A percentile compares a stretch with the other conserved stretches of the same genome.
phyloP scores from a whole-genome alignment of 2,888 invertebrate species.

The Mythimna ferrago region DNA sequence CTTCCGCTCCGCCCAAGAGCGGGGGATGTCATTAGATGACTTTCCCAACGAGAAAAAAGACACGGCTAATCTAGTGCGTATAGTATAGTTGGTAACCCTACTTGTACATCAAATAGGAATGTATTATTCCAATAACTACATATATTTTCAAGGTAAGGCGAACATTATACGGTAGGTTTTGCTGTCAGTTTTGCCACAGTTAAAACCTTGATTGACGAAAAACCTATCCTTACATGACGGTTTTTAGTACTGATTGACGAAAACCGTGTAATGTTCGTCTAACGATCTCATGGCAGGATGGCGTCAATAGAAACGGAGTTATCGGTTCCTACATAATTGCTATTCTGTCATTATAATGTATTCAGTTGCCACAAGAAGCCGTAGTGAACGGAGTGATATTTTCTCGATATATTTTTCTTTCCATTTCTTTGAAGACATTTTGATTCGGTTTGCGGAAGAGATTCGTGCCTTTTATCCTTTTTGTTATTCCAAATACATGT shows the following conservation, averaged over 20 bases:
- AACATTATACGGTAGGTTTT: too few species aligned
- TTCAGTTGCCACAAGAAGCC: constrained; percentile 20
- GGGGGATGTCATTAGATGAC: too few species aligned
- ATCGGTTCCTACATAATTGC: constrained; percentile 11
- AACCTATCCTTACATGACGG: too few species aligned
- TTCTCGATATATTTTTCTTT: constrained; percentile 31
- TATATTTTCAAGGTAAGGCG: background rate
- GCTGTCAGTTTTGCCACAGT: too few species aligned
- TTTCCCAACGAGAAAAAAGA: too few species aligned
- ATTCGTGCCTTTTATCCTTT: constrained; percentile 45
- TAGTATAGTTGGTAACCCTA: too few species aligned
- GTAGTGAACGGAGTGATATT: constrained; percentile 39
- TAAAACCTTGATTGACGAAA: too few species aligned
- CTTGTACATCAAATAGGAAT: background rate
- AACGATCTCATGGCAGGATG: too few species aligned
- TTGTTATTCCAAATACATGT: constrained; percentile 50
- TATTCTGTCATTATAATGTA: constrained; percentile 25
- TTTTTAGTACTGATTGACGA: too few species aligned
- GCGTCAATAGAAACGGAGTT: constrained; percentile 2
- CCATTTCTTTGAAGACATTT: constrained; percentile 51
- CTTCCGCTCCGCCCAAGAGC: too few species aligned
- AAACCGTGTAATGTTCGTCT: too few species aligned
- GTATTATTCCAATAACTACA: background rate
- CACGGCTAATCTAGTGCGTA: too few species aligned
- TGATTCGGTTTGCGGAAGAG: constrained; percentile 62